phyloP scores from a whole-genome alignment of 2,888 invertebrate species.

The Harmothoe impar region DNA sequence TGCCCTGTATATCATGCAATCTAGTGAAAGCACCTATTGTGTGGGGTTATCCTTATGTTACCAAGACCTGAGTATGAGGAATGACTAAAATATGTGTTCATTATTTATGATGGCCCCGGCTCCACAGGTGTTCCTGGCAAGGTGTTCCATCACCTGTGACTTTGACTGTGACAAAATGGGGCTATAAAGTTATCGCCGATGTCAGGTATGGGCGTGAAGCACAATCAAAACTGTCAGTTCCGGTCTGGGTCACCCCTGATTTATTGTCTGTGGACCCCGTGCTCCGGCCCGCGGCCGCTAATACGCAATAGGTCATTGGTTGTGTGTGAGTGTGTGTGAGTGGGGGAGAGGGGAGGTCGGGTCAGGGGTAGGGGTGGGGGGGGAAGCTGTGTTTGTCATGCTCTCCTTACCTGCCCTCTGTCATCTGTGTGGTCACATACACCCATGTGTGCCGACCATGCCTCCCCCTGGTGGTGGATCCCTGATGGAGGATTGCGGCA shows the following conservation, averaged over 20 bases:
- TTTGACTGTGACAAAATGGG: conserved; percentile 62
- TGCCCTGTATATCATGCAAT: conserved; percentile 51
- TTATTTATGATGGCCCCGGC: conserved; percentile 58
- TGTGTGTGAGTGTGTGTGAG: conserved; percentile 16
- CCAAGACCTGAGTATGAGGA: conserved; percentile 1
- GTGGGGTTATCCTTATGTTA: conserved; percentile 48
- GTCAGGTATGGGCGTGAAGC: conserved; percentile 50
- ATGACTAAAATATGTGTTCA: conserved; percentile 55
- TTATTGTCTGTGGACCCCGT: conserved; percentile 26
- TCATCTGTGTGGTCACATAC: background rate
- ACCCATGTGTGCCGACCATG: background rate
- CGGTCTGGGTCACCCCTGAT: conserved; percentile 52
- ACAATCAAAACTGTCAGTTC: conserved; percentile 54
- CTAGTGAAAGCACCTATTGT: conserved; percentile 51
- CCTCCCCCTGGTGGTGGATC: background rate
- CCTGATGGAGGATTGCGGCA: background rate
- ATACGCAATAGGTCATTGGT: conserved; percentile 29
- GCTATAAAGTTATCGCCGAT: conserved; percentile 38
- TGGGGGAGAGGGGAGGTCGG: background rate
- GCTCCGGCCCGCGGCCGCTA: background rate
- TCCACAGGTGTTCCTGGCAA: conserved; percentile 51
- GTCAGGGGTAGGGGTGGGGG: conserved; percentile 31
- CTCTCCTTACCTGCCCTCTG: background rate
- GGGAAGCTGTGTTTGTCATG: conserved; percentile 1
- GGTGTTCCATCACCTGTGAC: conserved; percentile 55